Percentiles rank a stretch among this genome's conserved stretches.
These are phyloP conservation scores for Lepidurus arcticus DNA, from an alignment of 1,140 invertebrate genomes.

Conservation along the genomic window DNA sequence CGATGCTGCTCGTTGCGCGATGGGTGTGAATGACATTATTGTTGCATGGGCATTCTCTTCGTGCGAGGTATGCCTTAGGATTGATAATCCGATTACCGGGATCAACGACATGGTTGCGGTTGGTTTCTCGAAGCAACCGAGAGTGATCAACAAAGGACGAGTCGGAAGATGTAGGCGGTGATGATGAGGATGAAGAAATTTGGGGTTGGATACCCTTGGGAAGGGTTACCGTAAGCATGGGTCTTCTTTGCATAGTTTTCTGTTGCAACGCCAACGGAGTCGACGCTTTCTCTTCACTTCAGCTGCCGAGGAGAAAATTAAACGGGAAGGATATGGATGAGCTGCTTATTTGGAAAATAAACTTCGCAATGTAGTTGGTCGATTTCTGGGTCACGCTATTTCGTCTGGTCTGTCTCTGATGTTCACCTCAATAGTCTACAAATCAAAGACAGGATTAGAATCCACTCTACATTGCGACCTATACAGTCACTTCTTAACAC, in stretches of 20 bases:
- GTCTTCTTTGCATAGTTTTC: slow-evolving; percentile 16
- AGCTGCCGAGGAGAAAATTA: neutral
- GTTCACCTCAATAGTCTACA: neutral
- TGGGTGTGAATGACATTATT: neutral
- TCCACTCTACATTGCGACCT: neutral
- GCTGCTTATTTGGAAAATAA: neutral
- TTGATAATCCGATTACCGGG: neutral
- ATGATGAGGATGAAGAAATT: slow-evolving; percentile 2
- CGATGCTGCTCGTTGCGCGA: neutral
- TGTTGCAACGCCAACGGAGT: neutral
- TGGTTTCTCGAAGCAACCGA: neutral
- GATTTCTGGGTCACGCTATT: neutral
- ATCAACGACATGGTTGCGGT: neutral
- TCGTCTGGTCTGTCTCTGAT: neutral
- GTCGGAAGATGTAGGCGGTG: neutral
- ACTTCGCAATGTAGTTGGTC: neutral
- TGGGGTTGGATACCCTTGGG: neutral
- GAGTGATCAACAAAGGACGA: neutral
- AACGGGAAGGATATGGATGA: neutral
- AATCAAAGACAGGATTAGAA: neutral
- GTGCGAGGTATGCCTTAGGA: neutral
- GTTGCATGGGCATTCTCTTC: neutral
- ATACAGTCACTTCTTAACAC: neutral
- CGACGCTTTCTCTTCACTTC: neutral
- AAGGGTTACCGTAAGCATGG: slow-evolving; percentile 14